These are phyloP conservation scores for Oasisia sp. DNA, from an alignment of 2,888 invertebrate species.

Conservation along the genomic window DNA sequence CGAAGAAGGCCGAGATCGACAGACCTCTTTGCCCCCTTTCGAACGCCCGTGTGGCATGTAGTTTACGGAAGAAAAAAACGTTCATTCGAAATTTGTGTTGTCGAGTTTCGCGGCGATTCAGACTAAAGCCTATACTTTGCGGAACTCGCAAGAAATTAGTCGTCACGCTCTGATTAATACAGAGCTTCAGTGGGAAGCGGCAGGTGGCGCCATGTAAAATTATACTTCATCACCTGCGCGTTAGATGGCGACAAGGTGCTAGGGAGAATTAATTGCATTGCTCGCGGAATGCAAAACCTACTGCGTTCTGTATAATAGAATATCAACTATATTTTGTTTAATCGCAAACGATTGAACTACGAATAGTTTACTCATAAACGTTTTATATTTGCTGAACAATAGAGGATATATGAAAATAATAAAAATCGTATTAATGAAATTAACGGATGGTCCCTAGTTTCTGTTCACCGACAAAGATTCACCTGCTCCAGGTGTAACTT, in stretches of 20 bases:
- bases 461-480: neutral
- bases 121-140: too few relatives aligned
- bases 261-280: neutral
- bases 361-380: neutral
- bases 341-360: neutral
- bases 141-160: too few relatives aligned
- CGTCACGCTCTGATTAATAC: neutral
- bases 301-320: neutral
- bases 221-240: neutral
- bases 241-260: neutral
- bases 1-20: too few relatives aligned
- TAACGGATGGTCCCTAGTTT: neutral
- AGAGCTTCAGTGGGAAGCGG: neutral
- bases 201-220: constrained; percentile 14
- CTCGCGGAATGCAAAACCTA: neutral
- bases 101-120: too few relatives aligned
- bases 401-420: neutral
- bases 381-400: neutral
- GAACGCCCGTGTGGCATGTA: too few relatives aligned
- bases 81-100: too few relatives aligned
- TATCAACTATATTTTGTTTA: neutral
- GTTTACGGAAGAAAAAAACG: too few relatives aligned
- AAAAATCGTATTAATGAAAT: neutral
- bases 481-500: neutral
- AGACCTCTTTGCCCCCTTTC: too few relatives aligned